phyloP scores from a whole-genome alignment of 2,797 vertebrate genomes.

The Catharus ustulatus region DNA sequence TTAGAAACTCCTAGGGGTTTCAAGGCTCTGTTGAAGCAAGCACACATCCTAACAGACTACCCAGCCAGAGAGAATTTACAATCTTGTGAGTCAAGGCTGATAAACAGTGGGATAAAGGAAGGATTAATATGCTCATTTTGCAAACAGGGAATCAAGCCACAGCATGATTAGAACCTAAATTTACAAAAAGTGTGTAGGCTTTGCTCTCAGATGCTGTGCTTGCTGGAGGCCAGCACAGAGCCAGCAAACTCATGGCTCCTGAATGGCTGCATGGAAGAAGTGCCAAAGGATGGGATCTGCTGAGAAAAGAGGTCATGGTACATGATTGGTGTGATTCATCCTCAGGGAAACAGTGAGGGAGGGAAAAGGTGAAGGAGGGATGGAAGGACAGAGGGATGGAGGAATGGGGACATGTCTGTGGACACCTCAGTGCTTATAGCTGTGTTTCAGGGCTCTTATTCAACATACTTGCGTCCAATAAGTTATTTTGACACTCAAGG shows the following conservation, averaged over 20 bases:
- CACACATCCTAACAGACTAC: background rate
- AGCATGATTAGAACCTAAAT: background rate
- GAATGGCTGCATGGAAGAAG: background rate
- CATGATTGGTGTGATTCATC: background rate
- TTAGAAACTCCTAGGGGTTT: conserved; percentile 8
- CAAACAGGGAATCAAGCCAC: conserved; percentile 1
- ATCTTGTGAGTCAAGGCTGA: background rate
- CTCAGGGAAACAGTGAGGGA: background rate
- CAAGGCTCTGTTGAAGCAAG: background rate
- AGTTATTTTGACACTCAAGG: background rate
- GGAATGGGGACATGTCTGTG: background rate
- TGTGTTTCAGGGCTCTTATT: background rate
- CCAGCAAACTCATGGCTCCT: background rate
- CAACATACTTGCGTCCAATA: background rate
- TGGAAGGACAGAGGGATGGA: background rate
- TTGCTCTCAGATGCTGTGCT: background rate
- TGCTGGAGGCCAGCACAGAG: background rate
- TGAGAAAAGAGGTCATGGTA: background rate
- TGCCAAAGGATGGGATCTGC: background rate
- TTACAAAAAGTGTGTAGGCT: background rate
- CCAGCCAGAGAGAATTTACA: conserved; percentile 12
- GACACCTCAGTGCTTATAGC: background rate
- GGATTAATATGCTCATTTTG: conserved; percentile 44
- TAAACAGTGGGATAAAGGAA: conserved; percentile 36
- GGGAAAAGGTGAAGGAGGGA: background rate